A percentile compares a stretch with the other conserved stretches of the same genome.
phyloP scores from a whole-genome alignment of 2,113 vertebrate species.

The Periophthalmodon schlosseri region DNA sequence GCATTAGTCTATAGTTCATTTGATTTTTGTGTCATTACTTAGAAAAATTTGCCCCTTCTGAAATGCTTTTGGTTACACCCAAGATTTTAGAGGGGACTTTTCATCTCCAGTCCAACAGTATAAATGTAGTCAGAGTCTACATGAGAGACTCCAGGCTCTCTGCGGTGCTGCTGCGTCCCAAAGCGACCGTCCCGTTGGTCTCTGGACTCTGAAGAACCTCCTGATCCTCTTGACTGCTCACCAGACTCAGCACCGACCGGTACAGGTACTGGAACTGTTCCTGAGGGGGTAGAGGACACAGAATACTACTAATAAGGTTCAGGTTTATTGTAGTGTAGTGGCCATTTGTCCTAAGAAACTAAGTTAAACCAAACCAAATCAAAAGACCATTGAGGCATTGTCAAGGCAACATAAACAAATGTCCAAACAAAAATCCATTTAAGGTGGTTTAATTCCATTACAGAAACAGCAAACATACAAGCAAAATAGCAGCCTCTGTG shows the following conservation, averaged over 20 bases:
- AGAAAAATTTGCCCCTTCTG: background rate
- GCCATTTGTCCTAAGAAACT: no score
- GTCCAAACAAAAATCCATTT: no score
- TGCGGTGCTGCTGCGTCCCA: conserved; percentile 80
- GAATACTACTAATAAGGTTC: background rate
- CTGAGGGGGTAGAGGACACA: conserved; percentile 60
- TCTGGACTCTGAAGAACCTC: conserved; percentile 86
- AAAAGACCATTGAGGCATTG: no score
- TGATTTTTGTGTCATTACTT: background rate
- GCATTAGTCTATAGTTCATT: background rate
- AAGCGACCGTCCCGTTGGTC: conserved; percentile 86
- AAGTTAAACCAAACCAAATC: no score
- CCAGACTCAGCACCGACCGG: conserved; percentile 91
- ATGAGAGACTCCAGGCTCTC: conserved; percentile 93
- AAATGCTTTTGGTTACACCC: background rate
- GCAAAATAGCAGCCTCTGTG: no score
- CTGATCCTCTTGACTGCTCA: conserved; percentile 92
- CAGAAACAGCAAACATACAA: no score
- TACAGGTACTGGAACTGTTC: conserved; percentile 97
- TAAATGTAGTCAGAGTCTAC: conserved; percentile 41
- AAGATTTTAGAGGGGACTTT: background rate
- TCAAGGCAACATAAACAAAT: no score
- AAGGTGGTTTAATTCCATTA: no score
- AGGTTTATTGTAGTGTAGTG: no score
- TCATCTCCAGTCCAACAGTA: background rate